Conservation (phyloP, 2,888 invertebrate species). For the Seira musarum region DNA sequence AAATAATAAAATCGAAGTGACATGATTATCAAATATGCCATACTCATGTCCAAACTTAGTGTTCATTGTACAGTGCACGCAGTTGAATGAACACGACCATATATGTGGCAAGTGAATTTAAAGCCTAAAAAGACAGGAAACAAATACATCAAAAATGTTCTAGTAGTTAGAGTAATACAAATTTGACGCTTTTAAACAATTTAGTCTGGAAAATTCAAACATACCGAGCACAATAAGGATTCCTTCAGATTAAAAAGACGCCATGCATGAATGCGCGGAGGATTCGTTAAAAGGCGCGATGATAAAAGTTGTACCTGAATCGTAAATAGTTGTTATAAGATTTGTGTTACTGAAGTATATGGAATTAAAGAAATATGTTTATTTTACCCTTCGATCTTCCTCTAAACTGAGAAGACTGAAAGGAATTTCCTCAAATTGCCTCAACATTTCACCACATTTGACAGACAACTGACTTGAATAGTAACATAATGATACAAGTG, state of each 20-base stretch:
- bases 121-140: background rate
- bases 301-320: conserved; percentile 4
- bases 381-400: conserved; percentile 20
- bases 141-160: background rate
- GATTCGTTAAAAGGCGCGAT: background rate
- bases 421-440: conserved; percentile 7
- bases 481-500: conserved; percentile 18
- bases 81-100: conserved; percentile 34
- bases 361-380: no score
- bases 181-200: no score
- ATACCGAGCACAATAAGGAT: conserved; percentile 30
- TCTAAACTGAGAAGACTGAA: background rate
- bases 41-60: no score
- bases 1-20: no score
- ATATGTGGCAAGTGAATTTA: conserved; percentile 32
- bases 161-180: background rate
- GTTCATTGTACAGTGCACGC: conserved; percentile 18
- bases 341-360: no score
- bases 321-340: no score
- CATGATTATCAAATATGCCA: no score
- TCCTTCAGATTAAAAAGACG: conserved; percentile 6
- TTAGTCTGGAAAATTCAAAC: background rate
- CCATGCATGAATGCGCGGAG: conserved; percentile 22
- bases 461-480: conserved; percentile 5
- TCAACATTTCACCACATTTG: background rate